Evolutionary conservation across 2,888 invertebrate genomes (phyloP).

Genomic region (Masnerella sp.): DNA sequence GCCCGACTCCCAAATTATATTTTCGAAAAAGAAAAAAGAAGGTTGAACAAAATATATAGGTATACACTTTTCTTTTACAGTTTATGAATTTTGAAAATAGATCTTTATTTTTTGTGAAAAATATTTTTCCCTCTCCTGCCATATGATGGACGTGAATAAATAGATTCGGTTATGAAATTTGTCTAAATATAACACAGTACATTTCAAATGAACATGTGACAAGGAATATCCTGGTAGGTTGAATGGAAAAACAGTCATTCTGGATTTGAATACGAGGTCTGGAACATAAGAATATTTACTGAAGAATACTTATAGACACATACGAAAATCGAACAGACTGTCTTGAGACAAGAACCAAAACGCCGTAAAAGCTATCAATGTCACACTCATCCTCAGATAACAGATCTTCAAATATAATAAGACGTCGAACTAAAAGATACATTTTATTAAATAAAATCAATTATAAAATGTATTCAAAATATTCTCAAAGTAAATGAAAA

Average conservation of each 20-base stretch:
- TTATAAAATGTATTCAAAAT: too few relatives aligned
- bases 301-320: conserved; percentile 22
- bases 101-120: too few relatives aligned
- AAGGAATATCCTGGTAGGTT: not conserved
- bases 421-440: conserved; percentile 9
- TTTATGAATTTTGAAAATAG: too few relatives aligned
- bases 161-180: too few relatives aligned
- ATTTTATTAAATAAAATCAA: too few relatives aligned
- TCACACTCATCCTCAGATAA: conserved; percentile 30
- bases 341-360: conserved; percentile 30
- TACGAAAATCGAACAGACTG: conserved; percentile 27
- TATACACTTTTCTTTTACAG: too few relatives aligned
- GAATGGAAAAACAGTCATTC: conserved; percentile 24
- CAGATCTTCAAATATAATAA: conserved; percentile 14
- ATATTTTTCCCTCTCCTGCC: too few relatives aligned
- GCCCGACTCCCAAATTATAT: too few relatives aligned
- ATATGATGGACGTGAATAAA: too few relatives aligned
- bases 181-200: not conserved
- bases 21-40: too few relatives aligned
- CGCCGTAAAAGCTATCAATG: conserved; percentile 38
- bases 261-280: conserved; percentile 23
- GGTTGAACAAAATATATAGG: too few relatives aligned
- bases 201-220: conserved; percentile 17
- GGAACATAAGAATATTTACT: conserved; percentile 24
- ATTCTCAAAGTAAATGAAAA: too few relatives aligned